Conservation (phyloP, 2,113 vertebrate genomes). For the Anser cygnoides region DNA sequence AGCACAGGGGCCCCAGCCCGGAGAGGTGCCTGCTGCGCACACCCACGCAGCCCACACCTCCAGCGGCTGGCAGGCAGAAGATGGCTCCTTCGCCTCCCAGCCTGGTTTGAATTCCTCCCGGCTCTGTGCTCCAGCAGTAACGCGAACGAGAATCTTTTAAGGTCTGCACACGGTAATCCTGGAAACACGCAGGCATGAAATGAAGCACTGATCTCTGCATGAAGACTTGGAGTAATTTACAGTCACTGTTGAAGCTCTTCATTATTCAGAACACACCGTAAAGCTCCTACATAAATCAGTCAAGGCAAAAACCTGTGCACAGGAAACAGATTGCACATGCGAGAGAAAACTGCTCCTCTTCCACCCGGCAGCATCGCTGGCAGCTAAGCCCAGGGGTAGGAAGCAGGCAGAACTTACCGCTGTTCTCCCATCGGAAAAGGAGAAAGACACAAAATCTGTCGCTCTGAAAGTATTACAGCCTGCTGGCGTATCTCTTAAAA, state of each 20-base stretch:
- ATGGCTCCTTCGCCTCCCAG: accelerated
- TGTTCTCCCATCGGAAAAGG: no score
- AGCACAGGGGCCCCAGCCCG: background rate
- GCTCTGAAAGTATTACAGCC: background rate
- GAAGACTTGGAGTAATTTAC: background rate
- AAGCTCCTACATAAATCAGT: background rate
- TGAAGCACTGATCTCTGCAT: background rate
- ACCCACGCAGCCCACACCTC: background rate
- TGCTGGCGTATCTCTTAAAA: background rate
- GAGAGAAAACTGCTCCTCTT: background rate
- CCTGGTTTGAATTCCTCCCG: background rate
- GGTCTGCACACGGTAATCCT: background rate
- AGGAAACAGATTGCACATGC: background rate
- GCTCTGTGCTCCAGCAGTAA: background rate
- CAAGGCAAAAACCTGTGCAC: background rate
- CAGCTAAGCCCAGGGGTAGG: background rate
- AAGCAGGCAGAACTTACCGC: background rate
- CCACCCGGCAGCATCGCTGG: background rate
- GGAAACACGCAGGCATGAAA: background rate
- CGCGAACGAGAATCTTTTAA: accelerated
- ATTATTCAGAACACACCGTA: background rate
- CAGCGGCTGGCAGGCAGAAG: background rate
- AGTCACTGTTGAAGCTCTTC: background rate
- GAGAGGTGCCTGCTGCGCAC: background rate
- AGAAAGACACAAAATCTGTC: background rate